Base-by-base conservation (phyloP, 2,888 invertebrate species). In the Diploptera punctata region DNA sequence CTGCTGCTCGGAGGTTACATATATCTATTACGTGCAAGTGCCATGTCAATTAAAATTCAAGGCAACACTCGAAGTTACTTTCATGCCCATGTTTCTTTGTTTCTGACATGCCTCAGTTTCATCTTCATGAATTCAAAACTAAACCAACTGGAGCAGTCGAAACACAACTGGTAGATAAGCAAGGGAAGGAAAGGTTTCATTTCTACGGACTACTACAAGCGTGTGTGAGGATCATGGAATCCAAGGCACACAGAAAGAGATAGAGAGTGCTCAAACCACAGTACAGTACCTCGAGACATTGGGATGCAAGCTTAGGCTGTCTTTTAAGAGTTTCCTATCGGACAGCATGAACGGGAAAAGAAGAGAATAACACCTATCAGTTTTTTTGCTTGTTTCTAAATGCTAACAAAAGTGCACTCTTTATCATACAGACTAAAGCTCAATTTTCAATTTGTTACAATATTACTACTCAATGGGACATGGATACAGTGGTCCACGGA, bases 201-300 rank as follows among this genome's bases (percentile, higher is more conserved):
- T 52, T 71, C 47, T 67, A 71, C 57, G 33, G 29, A 24, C n/a
- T 21, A 33, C 67, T 71, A 71, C 71, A 71, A 67, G 67, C 57
- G 33, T 16, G 5, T 26, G 4, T n/a, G 19, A 38, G 54, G n/a
- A 13, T 10, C 31, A 16, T 49, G 68, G 33, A 33, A 33, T 52
- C n/a, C 54, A 69, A 24, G 47, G 52, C 62, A 73, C 72, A 70
- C 29, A 72, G 31, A 72, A 19, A 44, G 24, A 73, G 61, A 70
- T 38, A 68, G 38, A 62, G 47, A 72, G 68, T 71, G 74, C 67
- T 65, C 67, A 52, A 70, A 74, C 61, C 62, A 75, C 73, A 74
- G 75, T 77, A 78, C 77, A 76, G 76, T 78, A 78, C 77, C 77
- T 78, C 77, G 69, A 78, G 76, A 76, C 78, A 78, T 76, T 78